Evolutionary conservation across 1,140 invertebrate genomes (phyloP), one percentile per base, ranked within the genome.

Genomic region (Galendromus occidentalis): DNA sequence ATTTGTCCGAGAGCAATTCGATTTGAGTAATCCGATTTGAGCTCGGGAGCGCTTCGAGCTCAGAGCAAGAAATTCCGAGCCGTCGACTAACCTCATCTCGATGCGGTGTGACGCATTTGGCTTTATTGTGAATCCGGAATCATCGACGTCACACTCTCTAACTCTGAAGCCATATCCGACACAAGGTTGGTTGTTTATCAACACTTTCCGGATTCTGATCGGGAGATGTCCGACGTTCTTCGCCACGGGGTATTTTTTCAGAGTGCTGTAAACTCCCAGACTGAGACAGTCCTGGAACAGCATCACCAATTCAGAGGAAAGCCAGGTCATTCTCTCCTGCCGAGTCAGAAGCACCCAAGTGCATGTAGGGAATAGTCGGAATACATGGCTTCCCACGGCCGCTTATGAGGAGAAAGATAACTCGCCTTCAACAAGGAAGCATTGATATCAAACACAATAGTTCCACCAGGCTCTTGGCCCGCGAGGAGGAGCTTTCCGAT

Each of bases 391-490:
- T n/a, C n/a, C n/a, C n/a, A 47, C 20, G 7, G 45, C 28, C 45
- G 4, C 45, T 47, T 47, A 22, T 47, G 4, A 47, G 6, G 4
- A 14, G 6, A 22, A 47, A 47, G 45, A 47, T 4, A 47, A 22
- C 45, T 20, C 25, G 33, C 51, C 51, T 59, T 59, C 33, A 59
- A 25, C 33, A 59, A 9, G 12, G 51, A 25, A 29, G 51, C 51
- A 33, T 59, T 59, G 22, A 59, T 25, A 59, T 59, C 51, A 33
- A 59, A 59, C 25, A 59, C 14, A 59, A 59, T 59, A 25, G 51
- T 59, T 25, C 22, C 51, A 25, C 51, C 51, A 22, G 51, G 51
- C 9, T 59, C 51, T 14, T 59, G 51, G 17, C 51, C 51, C 14
- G 51, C 51, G 2, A 59, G 33, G 14, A 59, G 51, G 12, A 59